A percentile compares a stretch with the other conserved stretches of the same genome.
Evolutionary conservation across 1,140 invertebrate genomes (phyloP).

Genomic region (Lepidurus couesii): DNA sequence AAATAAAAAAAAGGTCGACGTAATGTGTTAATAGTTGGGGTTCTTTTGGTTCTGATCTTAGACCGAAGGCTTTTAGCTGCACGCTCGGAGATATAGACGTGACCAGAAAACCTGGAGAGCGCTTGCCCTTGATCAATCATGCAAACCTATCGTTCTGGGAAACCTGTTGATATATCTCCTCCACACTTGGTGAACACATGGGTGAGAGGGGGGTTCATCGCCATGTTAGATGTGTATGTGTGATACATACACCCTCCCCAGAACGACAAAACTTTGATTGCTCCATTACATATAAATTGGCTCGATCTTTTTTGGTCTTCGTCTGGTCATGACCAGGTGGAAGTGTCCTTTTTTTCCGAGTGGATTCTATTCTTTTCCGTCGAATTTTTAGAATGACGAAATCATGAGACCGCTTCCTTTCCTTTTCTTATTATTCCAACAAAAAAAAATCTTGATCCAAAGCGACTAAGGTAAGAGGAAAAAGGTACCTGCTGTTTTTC

Average conservation of each 20-base stretch:
- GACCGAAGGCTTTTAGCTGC: not conserved
- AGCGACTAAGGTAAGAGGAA: not conserved
- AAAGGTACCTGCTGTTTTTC: not conserved
- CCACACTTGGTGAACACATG: not conserved
- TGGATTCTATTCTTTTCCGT: no score
- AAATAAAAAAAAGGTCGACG: not conserved
- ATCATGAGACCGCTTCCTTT: no score
- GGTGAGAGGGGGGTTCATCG: not conserved
- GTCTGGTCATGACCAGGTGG: no score
- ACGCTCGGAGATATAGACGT: not conserved
- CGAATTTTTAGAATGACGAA: no score
- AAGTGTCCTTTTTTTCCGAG: no score
- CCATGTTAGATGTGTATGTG: not conserved
- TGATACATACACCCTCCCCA: no score
- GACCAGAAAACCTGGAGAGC: constrained; percentile 1
- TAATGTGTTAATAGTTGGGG: not conserved
- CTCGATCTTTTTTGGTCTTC: no score
- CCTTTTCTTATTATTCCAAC: no score
- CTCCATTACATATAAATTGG: no score
- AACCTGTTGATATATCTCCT: constrained; percentile 9
- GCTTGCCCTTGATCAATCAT: constrained; percentile 21
- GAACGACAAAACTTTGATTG: not conserved
- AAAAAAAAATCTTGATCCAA: no score
- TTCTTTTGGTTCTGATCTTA: not conserved
- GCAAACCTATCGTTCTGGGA: not conserved